phyloP scores from a whole-genome alignment of 1,140 invertebrate genomes.

The Metaphire vulgaris region DNA sequence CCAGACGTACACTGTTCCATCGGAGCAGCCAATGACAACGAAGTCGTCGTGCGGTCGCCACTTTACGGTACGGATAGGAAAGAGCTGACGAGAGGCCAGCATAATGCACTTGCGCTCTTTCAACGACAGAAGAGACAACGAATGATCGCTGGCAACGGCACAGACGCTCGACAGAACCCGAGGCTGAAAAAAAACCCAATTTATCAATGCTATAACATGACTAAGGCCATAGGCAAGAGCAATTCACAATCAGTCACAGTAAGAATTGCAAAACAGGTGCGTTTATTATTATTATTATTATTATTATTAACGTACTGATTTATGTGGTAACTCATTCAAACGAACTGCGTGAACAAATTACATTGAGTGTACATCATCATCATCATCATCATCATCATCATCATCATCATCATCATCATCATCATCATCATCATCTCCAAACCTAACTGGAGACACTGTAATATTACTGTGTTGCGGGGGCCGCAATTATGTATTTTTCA shows the following conservation, averaged over 20 bases:
- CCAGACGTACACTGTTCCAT: conserved; percentile 97
- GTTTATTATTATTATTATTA: too few relatives aligned
- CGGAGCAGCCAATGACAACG: conserved; percentile 93
- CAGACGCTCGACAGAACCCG: conserved; percentile 91
- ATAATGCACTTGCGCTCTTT: conserved; percentile 91
- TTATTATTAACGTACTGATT: too few relatives aligned
- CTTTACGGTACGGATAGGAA: conserved; percentile 90
- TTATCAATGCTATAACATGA: too few relatives aligned
- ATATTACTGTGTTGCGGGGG: too few relatives aligned
- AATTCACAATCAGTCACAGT: too few relatives aligned
- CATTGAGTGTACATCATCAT: too few relatives aligned
- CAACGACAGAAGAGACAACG: conserved; percentile 84
- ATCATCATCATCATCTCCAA: neutral
- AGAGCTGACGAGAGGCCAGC: conserved; percentile 88
- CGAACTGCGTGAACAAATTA: too few relatives aligned
- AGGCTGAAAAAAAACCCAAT: conserved; percentile 58
- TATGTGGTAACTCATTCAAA: too few relatives aligned
- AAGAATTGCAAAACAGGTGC: too few relatives aligned
- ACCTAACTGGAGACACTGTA: too few relatives aligned
- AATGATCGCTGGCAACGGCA: conserved; percentile 94
- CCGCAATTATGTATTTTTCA: too few relatives aligned
- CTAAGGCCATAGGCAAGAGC: too few relatives aligned
- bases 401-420: conserved; percentile 13
- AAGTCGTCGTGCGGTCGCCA: conserved; percentile 97
- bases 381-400: conserved; percentile 8